Conservation (phyloP, 2,113 vertebrate species). For the Tauraco erythrolophus region DNA sequence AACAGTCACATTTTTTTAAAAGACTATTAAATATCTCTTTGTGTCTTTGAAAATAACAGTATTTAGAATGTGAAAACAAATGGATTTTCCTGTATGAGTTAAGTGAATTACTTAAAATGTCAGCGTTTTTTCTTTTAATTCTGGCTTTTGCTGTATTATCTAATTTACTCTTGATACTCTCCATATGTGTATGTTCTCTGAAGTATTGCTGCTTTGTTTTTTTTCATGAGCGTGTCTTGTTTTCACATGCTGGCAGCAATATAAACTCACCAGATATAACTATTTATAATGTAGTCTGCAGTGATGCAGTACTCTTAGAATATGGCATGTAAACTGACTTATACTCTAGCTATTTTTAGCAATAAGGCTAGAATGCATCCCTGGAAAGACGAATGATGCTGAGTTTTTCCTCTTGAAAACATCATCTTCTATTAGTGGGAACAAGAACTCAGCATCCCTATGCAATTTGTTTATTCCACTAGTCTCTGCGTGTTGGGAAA, state of each 20-base stretch:
- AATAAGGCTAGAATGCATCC: neutral
- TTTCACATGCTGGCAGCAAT: neutral
- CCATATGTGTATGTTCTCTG: neutral
- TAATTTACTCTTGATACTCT: neutral
- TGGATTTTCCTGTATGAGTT: neutral
- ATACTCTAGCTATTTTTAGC: neutral
- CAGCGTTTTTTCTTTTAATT: neutral
- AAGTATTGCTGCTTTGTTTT: neutral
- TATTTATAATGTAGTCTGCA: conserved; percentile 18
- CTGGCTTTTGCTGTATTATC: neutral
- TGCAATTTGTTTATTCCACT: conserved; percentile 24
- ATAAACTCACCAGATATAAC: neutral
- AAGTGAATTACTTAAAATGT: neutral
- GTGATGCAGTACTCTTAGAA: neutral
- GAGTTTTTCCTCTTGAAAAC: conserved; percentile 16
- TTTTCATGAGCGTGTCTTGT: neutral
- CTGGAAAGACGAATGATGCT: neutral
- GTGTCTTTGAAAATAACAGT: neutral
- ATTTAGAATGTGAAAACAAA: conserved; percentile 1
- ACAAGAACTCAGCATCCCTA: neutral
- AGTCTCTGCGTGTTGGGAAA: neutral
- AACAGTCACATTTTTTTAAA: neutral
- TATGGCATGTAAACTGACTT: neutral
- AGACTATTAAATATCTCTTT: neutral
- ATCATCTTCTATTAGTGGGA: conserved; percentile 22